These are phyloP conservation scores for Batillaria attramentaria DNA, from an alignment of 1,140 invertebrate genomes.

Conservation along the genomic window DNA sequence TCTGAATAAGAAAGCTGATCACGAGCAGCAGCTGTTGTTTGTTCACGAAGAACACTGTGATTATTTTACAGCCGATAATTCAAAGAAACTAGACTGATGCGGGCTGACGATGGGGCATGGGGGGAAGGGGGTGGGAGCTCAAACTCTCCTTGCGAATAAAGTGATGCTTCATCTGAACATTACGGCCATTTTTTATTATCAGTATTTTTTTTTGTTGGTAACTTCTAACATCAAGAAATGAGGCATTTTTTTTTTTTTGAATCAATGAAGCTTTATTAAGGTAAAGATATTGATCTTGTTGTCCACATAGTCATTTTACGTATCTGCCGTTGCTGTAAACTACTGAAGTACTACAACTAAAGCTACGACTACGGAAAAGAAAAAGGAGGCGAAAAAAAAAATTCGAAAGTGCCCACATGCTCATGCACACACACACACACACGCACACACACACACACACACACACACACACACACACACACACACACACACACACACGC, in stretches of 20 bases:
- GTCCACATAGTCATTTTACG: not conserved
- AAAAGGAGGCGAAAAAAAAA: not conserved
- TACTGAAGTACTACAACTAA: not conserved
- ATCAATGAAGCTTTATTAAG: too few species aligned
- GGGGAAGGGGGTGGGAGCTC: too few species aligned
- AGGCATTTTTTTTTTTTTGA: too few species aligned
- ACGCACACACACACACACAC: conserved; percentile 1
- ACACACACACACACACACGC: not conserved
- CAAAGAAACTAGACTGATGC: too few species aligned
- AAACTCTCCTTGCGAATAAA: too few species aligned
- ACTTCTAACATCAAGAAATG: too few species aligned
- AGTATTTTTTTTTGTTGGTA: too few species aligned
- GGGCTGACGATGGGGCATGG: too few species aligned
- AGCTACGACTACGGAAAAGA: not conserved
- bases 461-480: not conserved
- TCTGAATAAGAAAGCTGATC: too few species aligned
- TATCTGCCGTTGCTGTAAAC: not conserved
- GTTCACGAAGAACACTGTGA: not conserved
- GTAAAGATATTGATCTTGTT: not conserved
- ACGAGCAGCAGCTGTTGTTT: too few species aligned
- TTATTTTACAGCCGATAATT: not conserved
- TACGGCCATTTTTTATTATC: too few species aligned
- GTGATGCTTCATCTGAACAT: too few species aligned
- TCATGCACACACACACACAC: conserved; percentile 12
- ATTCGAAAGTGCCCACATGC: not conserved